Evolutionary conservation across 2,797 vertebrate genomes (phyloP).

Genomic region (Oryzias dopingdopingensis): DNA sequence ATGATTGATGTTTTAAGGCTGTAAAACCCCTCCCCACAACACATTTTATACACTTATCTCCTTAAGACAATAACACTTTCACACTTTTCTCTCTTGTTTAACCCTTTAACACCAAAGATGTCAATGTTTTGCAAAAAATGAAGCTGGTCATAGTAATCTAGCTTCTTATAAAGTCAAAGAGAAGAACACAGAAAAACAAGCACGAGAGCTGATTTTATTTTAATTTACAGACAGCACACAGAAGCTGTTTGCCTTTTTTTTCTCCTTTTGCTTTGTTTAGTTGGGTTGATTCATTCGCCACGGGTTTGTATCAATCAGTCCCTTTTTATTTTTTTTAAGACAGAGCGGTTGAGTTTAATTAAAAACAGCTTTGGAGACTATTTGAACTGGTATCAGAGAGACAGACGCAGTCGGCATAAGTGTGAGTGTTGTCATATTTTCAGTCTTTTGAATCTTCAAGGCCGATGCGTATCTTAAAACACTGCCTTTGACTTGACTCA

Average conservation of each 20-base stretch:
- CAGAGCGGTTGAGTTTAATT: not conserved
- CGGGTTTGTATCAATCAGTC: conserved; percentile 2
- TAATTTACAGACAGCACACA: not conserved
- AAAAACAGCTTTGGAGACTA: not conserved
- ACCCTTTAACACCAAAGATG: too few relatives aligned
- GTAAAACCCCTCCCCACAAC: too few relatives aligned
- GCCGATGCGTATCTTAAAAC: conserved; percentile 1
- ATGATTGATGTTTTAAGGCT: too few relatives aligned
- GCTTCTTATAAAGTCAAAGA: not conserved
- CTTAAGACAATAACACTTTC: too few relatives aligned
- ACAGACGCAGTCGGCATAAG: not conserved
- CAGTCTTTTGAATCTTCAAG: conserved; percentile 13
- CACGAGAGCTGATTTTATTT: not conserved
- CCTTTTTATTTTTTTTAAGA: not conserved
- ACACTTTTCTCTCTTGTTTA: too few relatives aligned
- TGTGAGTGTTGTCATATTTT: not conserved
- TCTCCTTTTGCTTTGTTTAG: not conserved
- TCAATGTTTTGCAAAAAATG: too few relatives aligned
- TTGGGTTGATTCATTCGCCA: conserved; percentile 6
- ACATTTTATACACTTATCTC: too few relatives aligned
- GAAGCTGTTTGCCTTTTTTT: not conserved
- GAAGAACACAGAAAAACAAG: not conserved
- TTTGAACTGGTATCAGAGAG: conserved; percentile 2
- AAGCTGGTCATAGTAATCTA: conserved; percentile 2
- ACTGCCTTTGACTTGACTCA: not conserved